Evolutionary conservation across 2,888 invertebrate genomes (phyloP).

Genomic region (Nasonia oneida): DNA sequence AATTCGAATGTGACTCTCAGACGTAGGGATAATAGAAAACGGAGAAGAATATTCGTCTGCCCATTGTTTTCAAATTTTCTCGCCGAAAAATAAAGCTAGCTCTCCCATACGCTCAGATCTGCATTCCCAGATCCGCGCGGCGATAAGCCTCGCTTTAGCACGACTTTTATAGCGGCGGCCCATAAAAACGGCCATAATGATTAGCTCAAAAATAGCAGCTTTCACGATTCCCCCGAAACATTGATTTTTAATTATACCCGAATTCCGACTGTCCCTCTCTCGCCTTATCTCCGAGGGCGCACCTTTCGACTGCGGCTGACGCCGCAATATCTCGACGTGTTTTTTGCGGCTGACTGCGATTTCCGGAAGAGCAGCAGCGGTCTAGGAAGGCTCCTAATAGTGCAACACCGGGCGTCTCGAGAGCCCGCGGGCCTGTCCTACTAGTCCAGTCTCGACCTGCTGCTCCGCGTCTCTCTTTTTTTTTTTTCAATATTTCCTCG

Average conservation of each 20-base stretch:
- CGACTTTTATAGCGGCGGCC: conserved; percentile 12
- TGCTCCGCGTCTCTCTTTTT: neutral
- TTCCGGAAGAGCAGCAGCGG: conserved; percentile 41
- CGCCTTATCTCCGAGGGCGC: conserved; percentile 20
- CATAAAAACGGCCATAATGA: conserved; percentile 36
- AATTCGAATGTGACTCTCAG: conserved; percentile 37
- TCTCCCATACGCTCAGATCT: neutral
- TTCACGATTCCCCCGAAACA: conserved; percentile 25
- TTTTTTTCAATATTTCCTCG: conserved; percentile 20
- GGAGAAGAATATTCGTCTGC: neutral
- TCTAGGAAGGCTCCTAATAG: conserved; percentile 27
- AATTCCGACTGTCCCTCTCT: conserved; percentile 7
- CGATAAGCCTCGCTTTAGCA: conserved; percentile 40
- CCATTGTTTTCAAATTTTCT: conserved; percentile 1
- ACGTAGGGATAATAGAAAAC: neutral
- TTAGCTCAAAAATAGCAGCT: conserved; percentile 40
- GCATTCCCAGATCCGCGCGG: conserved; percentile 27
- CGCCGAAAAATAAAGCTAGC: conserved; percentile 1
- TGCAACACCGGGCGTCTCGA: conserved; percentile 18
- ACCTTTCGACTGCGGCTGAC: conserved; percentile 12
- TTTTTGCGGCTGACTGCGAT: conserved; percentile 18
- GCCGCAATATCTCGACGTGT: neutral
- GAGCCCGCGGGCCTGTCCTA: conserved; percentile 40
- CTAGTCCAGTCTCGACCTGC: neutral
- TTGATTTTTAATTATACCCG: conserved; percentile 47